Base-by-base conservation (phyloP, 2,113 vertebrate species). In the Nanorana parkeri region DNA sequence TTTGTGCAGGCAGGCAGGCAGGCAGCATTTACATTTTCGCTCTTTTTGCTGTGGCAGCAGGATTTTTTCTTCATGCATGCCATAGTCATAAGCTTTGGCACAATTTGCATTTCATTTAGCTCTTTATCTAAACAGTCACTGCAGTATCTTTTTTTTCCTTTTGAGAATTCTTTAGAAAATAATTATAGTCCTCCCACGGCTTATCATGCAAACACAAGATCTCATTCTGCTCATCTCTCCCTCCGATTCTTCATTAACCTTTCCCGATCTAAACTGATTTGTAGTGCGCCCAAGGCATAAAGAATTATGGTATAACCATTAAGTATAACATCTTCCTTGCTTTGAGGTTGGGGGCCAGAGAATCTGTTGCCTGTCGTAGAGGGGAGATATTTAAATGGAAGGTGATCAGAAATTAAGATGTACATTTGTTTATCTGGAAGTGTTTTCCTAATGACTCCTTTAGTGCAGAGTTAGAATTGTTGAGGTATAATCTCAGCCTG, bases 171-270 rank as follows among this genome's bases (percentile, higher is more conserved):
- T 76, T 67, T 47, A 58, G 80, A 74, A 76, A 68, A 83, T 82
- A 83, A 83, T 83, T 75, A 60, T 83, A 83, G 72, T 76, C 80
- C 80, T 83, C 80, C 80, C 71, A 83, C 80, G 72, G 47, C 72
- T 83, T 68, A 68, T 76, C 72, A 82, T 32, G 63, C 71, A 68
- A 82, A 76, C 52, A 23, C 72, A 82, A 73, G 52, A 66, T 75
- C 72, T 76, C 72, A 28, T 76, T 73, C 60, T 82, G 58, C 52
- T 71, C 60, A 47, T 61, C 55, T 76, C 60, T 51, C 47, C 60
- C 65, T 77, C 63, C 15, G 72, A 29, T 60, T 83, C 78, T 29
- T 58, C 29, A n/a, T 80, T 80, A 79, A 75, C 78, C 77, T 72
- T 21, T 80, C 21, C 32, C 10, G 23, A 32, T 15, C 56, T 32